Base-by-base conservation (phyloP, 30 jellyfish, hydroid and myxozoan species). In the Hydractinia symbiolongicarpus region DNA sequence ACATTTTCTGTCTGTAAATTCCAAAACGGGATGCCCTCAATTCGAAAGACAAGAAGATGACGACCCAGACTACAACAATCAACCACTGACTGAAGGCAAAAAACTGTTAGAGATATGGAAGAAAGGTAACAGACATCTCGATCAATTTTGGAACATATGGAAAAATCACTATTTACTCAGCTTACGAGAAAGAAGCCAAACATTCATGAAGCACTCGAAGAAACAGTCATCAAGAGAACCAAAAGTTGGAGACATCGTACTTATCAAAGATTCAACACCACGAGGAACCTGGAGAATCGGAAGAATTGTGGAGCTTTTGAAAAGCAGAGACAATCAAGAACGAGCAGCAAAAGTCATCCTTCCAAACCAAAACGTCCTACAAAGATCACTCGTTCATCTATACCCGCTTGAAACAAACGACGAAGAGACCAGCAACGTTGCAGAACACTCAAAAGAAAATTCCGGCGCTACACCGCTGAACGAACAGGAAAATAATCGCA, bases 321-420 rank as follows among this genome's bases (percentile, higher is more conserved):
- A 58, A 58, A 58, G 69, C n/a, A 58, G 69, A 10, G 69, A 58
- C 69, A 58, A 58, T 58, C 69, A 58, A 58, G n/a, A 58, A 58
- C 69, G 69, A 58, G 69, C 69, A 58, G 69, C 69, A 11, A 58
- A 58, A 58, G 69, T 11, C 69, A 58, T 58, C n/a, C 69, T 58
- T 10, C 69, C 69, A 58, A 58, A 58, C 69, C 69, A 58, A n/a
- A 58, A 58, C n/a, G n/a, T 58, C 11, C 69, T 58, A n/a, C 69
- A 58, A 58, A 58, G 69, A 58, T 58, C 69, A 58, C 69, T 58
- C 69, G 69, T 58, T 58, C 69, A 58, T n/a, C n/a, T n/a, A n/a
- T n/a, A n/a, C n/a, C n/a, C n/a, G n/a, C n/a, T n/a, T n/a, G n/a
- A n/a, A n/a, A n/a, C n/a, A n/a, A n/a, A n/a, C n/a, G n/a, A n/a